Percentiles rank a stretch among this genome's conserved stretches.
phyloP scores from a whole-genome alignment of 2,797 vertebrate genomes.

The Myoxocephalus aenaeus region DNA sequence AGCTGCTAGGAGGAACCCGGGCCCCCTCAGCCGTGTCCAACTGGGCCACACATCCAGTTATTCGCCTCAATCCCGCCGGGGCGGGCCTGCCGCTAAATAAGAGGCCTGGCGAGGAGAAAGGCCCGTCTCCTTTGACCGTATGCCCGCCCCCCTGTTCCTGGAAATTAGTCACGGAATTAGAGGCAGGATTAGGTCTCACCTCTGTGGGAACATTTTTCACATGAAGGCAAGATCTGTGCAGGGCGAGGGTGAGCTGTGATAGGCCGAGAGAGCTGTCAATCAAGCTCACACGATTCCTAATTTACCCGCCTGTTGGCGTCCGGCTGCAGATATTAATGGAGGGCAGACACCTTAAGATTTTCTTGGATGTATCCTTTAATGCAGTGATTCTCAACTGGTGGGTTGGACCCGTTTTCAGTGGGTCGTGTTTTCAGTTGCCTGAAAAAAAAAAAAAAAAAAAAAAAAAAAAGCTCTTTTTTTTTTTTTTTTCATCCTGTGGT shows the following conservation, averaged over 20 bases:
- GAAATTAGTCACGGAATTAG: conserved; percentile 35
- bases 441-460: no score
- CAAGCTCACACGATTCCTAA: neutral
- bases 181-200: conserved; percentile 33
- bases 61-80: conserved; percentile 32
- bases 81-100: conserved; percentile 29
- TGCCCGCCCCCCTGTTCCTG: conserved; percentile 15
- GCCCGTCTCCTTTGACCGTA: neutral
- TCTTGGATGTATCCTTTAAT: no score
- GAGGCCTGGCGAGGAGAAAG: conserved; percentile 13
- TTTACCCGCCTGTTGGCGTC: neutral
- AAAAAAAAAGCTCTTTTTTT: no score
- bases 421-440: no score
- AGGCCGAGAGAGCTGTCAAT: neutral
- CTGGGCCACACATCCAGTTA: conserved; percentile 36
- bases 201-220: conserved; percentile 24
- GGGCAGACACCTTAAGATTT: neutral
- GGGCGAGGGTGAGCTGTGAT: neutral
- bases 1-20: conserved; percentile 29
- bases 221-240: no score
- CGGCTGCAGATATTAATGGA: neutral
- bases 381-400: no score
- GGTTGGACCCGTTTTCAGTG: no score
- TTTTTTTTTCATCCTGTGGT: no score
- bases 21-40: conserved; percentile 37